A percentile compares a stretch with the other conserved stretches of the same genome.
Conservation (phyloP, 2,888 invertebrate genomes). For the Tachina grossa region DNA sequence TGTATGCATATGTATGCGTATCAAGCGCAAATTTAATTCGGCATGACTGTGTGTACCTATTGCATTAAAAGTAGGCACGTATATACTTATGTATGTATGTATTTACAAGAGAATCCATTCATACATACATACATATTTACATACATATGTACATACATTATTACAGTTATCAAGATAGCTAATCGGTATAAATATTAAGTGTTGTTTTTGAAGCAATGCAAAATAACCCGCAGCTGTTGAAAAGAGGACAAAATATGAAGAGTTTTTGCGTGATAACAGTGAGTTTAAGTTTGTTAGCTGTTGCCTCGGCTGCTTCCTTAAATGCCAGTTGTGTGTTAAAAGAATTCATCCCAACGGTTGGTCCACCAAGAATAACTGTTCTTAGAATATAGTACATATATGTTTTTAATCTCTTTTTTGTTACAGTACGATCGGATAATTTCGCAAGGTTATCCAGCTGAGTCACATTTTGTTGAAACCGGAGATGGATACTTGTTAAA, state of each 20-base stretch:
- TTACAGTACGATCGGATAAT: slow-evolving; percentile 75
- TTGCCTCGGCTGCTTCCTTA: not conserved
- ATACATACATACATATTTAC: no score
- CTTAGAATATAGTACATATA: not conserved
- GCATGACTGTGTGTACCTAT: not conserved
- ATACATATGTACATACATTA: not conserved
- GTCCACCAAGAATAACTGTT: not conserved
- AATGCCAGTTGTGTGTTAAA: slow-evolving; percentile 17
- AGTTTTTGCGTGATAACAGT: not conserved
- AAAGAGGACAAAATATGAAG: slow-evolving; percentile 14
- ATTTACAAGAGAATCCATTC: no score
- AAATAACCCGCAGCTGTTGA: not conserved
- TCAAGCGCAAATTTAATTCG: not conserved
- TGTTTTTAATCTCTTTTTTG: not conserved
- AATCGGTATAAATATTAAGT: slow-evolving; percentile 22
- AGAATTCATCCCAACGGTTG: slow-evolving; percentile 49
- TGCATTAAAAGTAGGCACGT: not conserved
- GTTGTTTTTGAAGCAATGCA: not conserved
- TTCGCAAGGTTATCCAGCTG: slow-evolving; percentile 85
- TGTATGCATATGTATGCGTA: no score
- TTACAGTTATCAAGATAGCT: slow-evolving; percentile 15
- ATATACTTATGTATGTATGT: not conserved
- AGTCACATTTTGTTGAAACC: slow-evolving; percentile 84
- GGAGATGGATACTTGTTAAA: slow-evolving; percentile 79
- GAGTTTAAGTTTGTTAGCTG: slow-evolving; percentile 7